These are phyloP conservation scores for Theocolax elegans DNA, from an alignment of 1,140 invertebrate species.

Conservation along the genomic window DNA sequence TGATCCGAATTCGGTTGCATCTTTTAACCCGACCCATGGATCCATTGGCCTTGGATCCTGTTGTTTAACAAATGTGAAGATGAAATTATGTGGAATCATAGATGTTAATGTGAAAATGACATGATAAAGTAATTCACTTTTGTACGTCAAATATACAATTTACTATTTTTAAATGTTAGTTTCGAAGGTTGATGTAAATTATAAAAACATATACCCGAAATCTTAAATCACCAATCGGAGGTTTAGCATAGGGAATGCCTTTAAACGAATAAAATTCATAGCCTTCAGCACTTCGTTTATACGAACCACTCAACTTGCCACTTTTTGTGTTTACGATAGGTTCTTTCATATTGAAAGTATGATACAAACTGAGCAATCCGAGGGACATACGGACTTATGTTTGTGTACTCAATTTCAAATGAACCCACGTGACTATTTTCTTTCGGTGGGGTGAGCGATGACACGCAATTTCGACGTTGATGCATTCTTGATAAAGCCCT, in stretches of 20 bases:
- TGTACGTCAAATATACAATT: too few species aligned
- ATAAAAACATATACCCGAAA: constrained; percentile 39
- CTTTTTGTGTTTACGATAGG: constrained; percentile 19
- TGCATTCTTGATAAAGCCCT: not conserved
- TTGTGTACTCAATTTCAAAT: not conserved
- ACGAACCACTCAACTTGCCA: constrained; percentile 19
- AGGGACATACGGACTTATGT: not conserved
- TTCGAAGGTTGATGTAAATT: too few species aligned
- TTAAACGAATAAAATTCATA: constrained; percentile 48
- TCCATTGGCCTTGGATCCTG: constrained; percentile 71
- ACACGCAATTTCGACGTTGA: not conserved
- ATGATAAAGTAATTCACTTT: too few species aligned
- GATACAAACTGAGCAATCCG: not conserved
- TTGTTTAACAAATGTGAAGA: too few species aligned
- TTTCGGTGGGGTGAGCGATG: not conserved
- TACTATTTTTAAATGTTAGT: too few species aligned
- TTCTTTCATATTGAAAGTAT: constrained; percentile 23
- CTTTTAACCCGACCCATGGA: constrained; percentile 68
- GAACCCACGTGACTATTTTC: not conserved
- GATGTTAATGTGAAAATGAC: too few species aligned
- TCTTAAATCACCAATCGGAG: constrained; percentile 44
- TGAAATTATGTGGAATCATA: too few species aligned
- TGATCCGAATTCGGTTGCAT: constrained; percentile 70
- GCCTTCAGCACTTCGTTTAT: constrained; percentile 1
- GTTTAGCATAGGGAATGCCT: constrained; percentile 46